Evolutionary conservation across 2,113 vertebrate genomes (phyloP), one percentile per base, ranked within the genome.

Genomic region (Phalacrocorax brasilianus): DNA sequence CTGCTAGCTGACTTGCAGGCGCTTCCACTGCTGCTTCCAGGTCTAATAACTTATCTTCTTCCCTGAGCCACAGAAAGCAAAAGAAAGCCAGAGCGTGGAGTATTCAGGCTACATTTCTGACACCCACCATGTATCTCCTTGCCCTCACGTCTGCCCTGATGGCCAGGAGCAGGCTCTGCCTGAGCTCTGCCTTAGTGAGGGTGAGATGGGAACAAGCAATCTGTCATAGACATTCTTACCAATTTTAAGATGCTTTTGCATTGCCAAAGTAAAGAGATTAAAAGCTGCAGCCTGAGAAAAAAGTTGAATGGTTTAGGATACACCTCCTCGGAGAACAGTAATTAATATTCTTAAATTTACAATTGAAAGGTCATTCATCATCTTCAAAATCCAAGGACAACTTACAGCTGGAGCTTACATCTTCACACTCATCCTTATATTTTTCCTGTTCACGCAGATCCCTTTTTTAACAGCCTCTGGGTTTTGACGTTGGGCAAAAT

Each of bases 331-430:
- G 23, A 67, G 56, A 49, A 63, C 4, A n/a, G 13, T 28, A 77
- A 94, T 83, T 63, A 65, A 76, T 86, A 55, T 62, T 71, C 47
- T 71, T 56, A 8, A 45, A 83, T 80, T 66, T 70, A 90, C 79
- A 55, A 53, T 3, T 6, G 42, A 88, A 63, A 50, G 67, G 5
- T 76, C 8, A 4, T 82, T 88, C 4, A 3, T 68, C 35, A 14
- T 8, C 78, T 40, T 91, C 45, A 59, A 71, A 91, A 83, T 33
- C 76, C 67, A 68, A 84, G 38, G 35, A 24, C 0, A 2, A 3
- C 24, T 23, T 21, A 35, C 19, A 12, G 44, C 9, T 32, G 35
- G 61, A 59, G 8, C 42, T 89, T 42, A 79, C 21, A 66, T 32
- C 23, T 73, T 76, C 63, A 28, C 4, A 33, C 20, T 20, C 21